Base-by-base conservation (phyloP, 2,113 vertebrate genomes). In the Sorex fumeus region DNA sequence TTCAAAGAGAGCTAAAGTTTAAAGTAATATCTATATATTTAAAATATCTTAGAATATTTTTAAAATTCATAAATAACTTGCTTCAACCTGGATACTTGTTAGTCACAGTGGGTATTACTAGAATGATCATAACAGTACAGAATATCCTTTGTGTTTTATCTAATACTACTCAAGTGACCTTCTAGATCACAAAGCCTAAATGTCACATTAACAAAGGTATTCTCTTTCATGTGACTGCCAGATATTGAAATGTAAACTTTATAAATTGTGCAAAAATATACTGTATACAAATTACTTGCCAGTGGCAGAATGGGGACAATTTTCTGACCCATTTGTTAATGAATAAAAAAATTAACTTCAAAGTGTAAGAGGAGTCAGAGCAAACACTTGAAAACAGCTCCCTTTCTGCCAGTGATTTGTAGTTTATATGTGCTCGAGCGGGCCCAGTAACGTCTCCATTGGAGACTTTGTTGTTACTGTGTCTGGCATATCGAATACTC, bases 141-240 rank as follows among this genome's bases (percentile, higher is more conserved):
- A 25, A 12, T 88, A 84, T 80, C 91, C 72, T 80, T 27, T 40
- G 92, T 76, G 71, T 88, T 60, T 94, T 86, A 88, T 87, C 62
- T 93, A 66, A 28, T 45, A 90, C 62, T 95, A 94, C 76, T 84
- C 77, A 80, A 86, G 83, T 93, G 80, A 92, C 88, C 92, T 95
- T 95, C 85, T 27, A 62, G n/a, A 64, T 88, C 28, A 32, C 80
- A 91, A 77, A 81, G 95, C 81, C 45, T 93, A 92, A 94, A 95
- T 87, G 88, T 91, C 91, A 92, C 76, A 92, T 77, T 90, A 92
- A 85, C 88, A 88, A 66, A 72, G 60, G 13, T 69, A 90, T 93
- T 78, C 90, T 28, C 71, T 95, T 72, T 95, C 82, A 80, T 83
- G 34, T 83, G 12, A 36, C 62, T 84, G 13, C 53, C 62, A 80